Evolutionary conservation across 2,797 vertebrate genomes (phyloP), one percentile per base, ranked within the genome.

Genomic region (Artibeus jamaicensis): DNA sequence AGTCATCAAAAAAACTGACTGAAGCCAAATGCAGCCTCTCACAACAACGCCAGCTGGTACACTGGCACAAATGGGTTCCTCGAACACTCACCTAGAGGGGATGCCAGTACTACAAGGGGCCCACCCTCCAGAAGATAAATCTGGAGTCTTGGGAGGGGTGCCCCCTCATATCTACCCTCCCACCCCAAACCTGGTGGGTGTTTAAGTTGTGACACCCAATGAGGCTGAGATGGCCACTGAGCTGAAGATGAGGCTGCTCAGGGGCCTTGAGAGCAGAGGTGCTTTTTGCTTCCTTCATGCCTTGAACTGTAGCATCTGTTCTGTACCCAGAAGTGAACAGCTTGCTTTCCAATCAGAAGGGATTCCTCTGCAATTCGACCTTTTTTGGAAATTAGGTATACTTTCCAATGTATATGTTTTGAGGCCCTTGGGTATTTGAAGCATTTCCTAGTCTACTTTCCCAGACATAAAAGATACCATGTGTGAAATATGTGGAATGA

Each of bases 341-440:
- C 96, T 97, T 97, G 78, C 95, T 98, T 86, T 84, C 92, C 74
- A 96, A 92, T 86, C 88, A 96, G 65, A 96, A 16, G 1, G 3
- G 73, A 6, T 59, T 94, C 89, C 96, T 96, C 59, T 96, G 79
- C 68, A 98, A 95, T 91, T 86, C 1, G 2, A 32, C 76, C 55
- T 92, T 85, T 93, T 97, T 96, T 96, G 83, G 94, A 96, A 97
- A 97, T 97, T 88, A 97, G 76, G 82, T 91, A 89, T 9, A 84
- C 87, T 96, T 95, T 97, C 96, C 95, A 96, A 79, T 12, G 10
- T 96, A 95, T 94, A 48, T 18, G 9, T 82, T 46, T 95, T 91
- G 85, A 96, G 92, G 34, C 67, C 82, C 74, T 50, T 3, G 82
- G 16, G 59, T 96, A 92, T 94, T 97, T 93, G 82, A 97, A 91